Conservation (phyloP, 2,888 invertebrate genomes). For the Eulithis prunata region DNA sequence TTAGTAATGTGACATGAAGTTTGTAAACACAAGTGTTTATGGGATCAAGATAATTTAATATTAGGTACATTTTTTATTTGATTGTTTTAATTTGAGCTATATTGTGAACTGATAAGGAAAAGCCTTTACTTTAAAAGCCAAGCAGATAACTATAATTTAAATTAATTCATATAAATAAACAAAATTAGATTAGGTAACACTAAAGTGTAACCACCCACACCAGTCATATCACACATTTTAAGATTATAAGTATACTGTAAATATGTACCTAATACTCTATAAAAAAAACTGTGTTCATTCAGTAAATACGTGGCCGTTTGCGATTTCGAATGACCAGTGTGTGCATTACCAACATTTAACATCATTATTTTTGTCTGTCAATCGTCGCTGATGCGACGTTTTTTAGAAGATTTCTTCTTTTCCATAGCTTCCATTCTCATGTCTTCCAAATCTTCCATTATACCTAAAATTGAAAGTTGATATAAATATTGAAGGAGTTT, state of each 20-base stretch:
- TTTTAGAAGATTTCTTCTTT: slow-evolving; percentile 87
- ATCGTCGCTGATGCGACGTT: slow-evolving; percentile 72
- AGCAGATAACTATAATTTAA: slow-evolving; percentile 23
- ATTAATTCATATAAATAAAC: slow-evolving; percentile 25
- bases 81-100: background rate
- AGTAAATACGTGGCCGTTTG: too few species aligned
- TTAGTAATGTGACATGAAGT: too few species aligned
- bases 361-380: slow-evolving; percentile 36
- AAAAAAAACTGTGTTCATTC: too few species aligned
- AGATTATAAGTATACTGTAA: too few species aligned
- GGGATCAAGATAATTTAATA: too few species aligned
- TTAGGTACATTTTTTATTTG: background rate
- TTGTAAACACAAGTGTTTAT: too few species aligned
- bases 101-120: background rate
- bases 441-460: slow-evolving; percentile 96
- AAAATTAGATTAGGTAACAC: slow-evolving; percentile 1
- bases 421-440: slow-evolving; percentile 93
- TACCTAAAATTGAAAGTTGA: slow-evolving; percentile 79
- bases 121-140: slow-evolving; percentile 20
- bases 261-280: too few species aligned
- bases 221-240: too few species aligned
- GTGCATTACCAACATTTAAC: background rate
- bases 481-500: background rate
- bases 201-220: background rate
- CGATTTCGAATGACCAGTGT: slow-evolving; percentile 10